Base-by-base conservation (phyloP, 1,140 invertebrate genomes). In the Brachionus koreanus region DNA sequence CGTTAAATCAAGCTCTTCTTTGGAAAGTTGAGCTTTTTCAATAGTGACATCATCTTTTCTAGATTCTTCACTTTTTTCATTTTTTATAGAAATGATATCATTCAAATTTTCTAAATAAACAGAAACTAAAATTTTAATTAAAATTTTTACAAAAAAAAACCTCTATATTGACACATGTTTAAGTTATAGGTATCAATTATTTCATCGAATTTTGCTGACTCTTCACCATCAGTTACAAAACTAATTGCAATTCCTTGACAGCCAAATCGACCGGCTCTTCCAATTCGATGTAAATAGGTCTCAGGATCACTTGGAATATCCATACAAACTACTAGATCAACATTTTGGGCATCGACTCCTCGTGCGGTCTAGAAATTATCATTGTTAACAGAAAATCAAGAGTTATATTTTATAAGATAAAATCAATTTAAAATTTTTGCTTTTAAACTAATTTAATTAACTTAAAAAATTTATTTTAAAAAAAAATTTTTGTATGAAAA, bases 321-420 rank as follows among this genome's bases (percentile, higher is more conserved):
- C 85, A 98, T 91, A 88, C 98, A 98, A 9, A 99, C 91, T 0
- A 98, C 93, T 52, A 98, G 89, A 90, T 98, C 94, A 6, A 98
- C 92, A 90, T 95, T 93, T 75, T 93, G 91, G 9, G 93, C 93
- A 90, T 99, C 97, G 84, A 98, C 94, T 13, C 97, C 92, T 83
- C 91, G 84, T 5, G 91, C 87, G 25, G 90, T 90, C 87, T 90
- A 82, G 6, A 12, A 13, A 12, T 12, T 2, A 25, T 12, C 2
- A 2, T 65, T 13, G 16, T 12, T 29, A 29, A 35, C 10, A 65
- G n/a, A n/a, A n/a, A n/a, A n/a, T n/a, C n/a, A n/a, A n/a, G n/a
- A n/a, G n/a, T n/a, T n/a, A n/a, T n/a, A n/a, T n/a, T n/a, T n/a
- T n/a, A n/a, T n/a, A n/a, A n/a, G n/a, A n/a, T n/a, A n/a, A n/a